Evolutionary conservation across 2,113 vertebrate species (phyloP), one percentile per base, ranked within the genome.

Genomic region (Carassius auratus): DNA sequence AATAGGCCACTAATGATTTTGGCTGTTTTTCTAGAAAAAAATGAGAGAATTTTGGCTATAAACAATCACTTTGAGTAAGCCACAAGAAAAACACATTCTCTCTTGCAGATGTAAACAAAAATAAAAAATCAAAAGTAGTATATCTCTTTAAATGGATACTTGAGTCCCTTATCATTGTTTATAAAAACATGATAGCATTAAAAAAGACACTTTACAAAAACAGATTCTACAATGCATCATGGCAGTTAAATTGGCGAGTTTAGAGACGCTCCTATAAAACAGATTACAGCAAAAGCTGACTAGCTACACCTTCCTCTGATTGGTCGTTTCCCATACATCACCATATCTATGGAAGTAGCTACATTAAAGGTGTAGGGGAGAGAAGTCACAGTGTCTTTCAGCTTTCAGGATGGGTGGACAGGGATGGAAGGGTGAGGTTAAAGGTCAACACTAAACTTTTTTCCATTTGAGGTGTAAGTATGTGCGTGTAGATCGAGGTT

Each of bases 341-440:
- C 73, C 57, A 26, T 59, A 68, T 81, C 62, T 81, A 84, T 19
- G 55, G 69, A n/a, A 57, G 79, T 69, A 83, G 85, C 81, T 84
- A 84, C 68, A 62, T 45, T 33, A 81, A 76, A 81, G 78, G 81
- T 75, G 79, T 76, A 78, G 78, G 57, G 61, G 68, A 83, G 68
- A 87, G 84, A 85, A 85, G 87, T 88, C 87, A 90, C 89, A 90
- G 89, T 90, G 89, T 90, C 87, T 86, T 90, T 90, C 83, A 88
- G 87, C 89, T 88, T 90, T 90, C 85, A 62, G 69, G 69, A 88
- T 85, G 83, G 85, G 89, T 88, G 85, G 68, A 17, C 30, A 52
- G 87, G 79, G 77, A 81, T 77, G 86, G 33, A 69, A 17, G 66
- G 64, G 61, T 23, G 61, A 57, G 85, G 76, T 87, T 78, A 21